Conservation (phyloP, 2,888 invertebrate genomes). For the Phoenoteleia sp. region DNA sequence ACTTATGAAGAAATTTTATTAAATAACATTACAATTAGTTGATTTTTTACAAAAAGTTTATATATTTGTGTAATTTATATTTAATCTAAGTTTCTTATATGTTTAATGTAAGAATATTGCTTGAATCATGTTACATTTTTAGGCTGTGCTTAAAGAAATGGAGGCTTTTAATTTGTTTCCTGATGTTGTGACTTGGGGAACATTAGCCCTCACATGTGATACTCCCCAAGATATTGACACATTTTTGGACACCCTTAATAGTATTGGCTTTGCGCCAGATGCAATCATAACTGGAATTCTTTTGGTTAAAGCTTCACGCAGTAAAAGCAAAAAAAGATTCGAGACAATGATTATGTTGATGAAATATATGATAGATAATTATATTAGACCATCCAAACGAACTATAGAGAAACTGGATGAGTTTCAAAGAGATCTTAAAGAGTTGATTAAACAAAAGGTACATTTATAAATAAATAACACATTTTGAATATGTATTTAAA, state of each 20-base stretch:
- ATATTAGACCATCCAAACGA: conserved; percentile 89
- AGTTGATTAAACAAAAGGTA: conserved; percentile 75
- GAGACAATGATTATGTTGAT: conserved; percentile 91
- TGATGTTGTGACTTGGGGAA: conserved; percentile 95
- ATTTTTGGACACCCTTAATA: conserved; percentile 91
- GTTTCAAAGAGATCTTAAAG: conserved; percentile 84
- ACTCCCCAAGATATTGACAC: conserved; percentile 89
- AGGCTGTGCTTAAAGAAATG: conserved; percentile 86
- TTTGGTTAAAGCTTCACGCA: conserved; percentile 90
- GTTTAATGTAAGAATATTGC: background rate
- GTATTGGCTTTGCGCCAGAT: conserved; percentile 90
- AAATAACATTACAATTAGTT: too few species aligned
- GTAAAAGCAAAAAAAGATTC: conserved; percentile 88
- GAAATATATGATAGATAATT: conserved; percentile 89
- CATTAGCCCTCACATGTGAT: conserved; percentile 93
- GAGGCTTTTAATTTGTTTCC: conserved; percentile 88
- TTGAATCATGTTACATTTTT: conserved; percentile 67
- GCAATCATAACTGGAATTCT: conserved; percentile 91
- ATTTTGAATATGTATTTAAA: too few species aligned
- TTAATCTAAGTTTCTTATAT: too few species aligned
- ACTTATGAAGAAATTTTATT: too few species aligned
- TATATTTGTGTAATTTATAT: too few species aligned
- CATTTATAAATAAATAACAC: too few species aligned
- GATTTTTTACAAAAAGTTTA: too few species aligned
- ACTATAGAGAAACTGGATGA: conserved; percentile 88